Conservation (phyloP, 1,140 invertebrate genomes). For the Thaumetopoea pityocampa region DNA sequence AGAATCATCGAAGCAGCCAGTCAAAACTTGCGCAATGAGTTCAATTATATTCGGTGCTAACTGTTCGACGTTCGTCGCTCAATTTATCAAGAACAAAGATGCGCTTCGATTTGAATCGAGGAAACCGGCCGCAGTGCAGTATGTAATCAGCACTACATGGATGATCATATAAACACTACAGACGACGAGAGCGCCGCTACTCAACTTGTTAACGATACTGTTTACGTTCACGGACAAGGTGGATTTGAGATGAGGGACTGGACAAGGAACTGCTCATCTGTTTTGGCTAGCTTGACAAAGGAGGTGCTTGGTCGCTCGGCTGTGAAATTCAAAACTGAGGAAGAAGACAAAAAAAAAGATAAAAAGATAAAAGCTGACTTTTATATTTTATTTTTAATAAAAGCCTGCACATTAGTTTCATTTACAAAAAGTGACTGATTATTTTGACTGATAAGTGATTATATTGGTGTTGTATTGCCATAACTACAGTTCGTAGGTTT, state of each 20-base stretch:
- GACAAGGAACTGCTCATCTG: constrained; percentile 14
- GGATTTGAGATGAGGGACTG: constrained; percentile 29
- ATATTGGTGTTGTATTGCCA: no score
- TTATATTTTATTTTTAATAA: no score
- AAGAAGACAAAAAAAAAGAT: no score
- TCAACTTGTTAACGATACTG: constrained; percentile 25
- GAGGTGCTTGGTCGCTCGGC: no score
- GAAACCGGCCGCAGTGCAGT: constrained; percentile 34
- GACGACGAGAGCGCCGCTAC: constrained; percentile 24
- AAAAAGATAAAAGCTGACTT: no score
- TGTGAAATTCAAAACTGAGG: no score
- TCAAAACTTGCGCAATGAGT: constrained; percentile 17
- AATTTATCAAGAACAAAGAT: constrained; percentile 25
- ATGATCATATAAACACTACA: constrained; percentile 45
- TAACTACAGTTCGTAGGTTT: no score
- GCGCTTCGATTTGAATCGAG: constrained; percentile 15
- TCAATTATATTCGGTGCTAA: constrained; percentile 24
- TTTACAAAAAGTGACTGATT: no score
- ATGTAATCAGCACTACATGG: constrained; percentile 40
- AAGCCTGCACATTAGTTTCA: no score
- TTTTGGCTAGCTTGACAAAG: no score
- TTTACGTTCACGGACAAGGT: constrained; percentile 30
- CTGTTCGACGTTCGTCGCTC: constrained; percentile 19
- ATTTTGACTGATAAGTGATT: no score
- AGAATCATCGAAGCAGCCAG: background rate